phyloP scores from a whole-genome alignment of 1,140 invertebrate genomes.

The Dreissena rostriformis region DNA sequence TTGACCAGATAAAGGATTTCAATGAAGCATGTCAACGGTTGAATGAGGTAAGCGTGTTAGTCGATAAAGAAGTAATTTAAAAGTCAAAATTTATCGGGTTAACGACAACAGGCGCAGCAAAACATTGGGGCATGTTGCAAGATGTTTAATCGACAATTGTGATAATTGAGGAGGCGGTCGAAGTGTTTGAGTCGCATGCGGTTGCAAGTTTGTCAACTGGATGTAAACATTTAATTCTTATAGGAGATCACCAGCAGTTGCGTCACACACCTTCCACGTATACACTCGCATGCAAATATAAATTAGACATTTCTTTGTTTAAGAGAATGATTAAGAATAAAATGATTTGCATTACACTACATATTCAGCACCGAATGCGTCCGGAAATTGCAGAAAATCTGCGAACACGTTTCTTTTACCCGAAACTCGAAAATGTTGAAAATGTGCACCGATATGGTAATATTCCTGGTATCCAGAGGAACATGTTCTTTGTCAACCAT shows the following conservation, averaged over 20 bases:
- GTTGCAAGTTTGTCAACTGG: conserved; percentile 83
- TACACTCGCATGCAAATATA: conserved; percentile 77
- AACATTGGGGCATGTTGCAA: no score
- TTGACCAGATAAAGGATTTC: conserved; percentile 44
- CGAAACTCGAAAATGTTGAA: conserved; percentile 73
- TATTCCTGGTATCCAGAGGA: conserved; percentile 77
- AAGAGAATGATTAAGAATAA: conserved; percentile 79
- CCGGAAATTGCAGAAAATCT: conserved; percentile 80
- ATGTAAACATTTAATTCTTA: conserved; percentile 91
- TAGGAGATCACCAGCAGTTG: conserved; percentile 87
- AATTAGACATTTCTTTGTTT: conserved; percentile 80
- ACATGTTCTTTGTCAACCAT: conserved; percentile 81
- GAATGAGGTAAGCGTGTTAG: conserved; percentile 59
- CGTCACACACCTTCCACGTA: conserved; percentile 80
- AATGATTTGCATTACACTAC: conserved; percentile 73
- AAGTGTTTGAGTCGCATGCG: conserved; percentile 78
- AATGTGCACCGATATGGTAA: conserved; percentile 72
- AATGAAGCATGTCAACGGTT: conserved; percentile 49
- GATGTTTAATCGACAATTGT: conserved; percentile 73
- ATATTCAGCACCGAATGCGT: conserved; percentile 70
- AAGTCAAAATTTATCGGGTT: conserved; percentile 76
- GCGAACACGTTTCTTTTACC: conserved; percentile 77
- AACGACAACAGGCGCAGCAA: conserved; percentile 79
- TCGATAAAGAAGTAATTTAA: conserved; percentile 70
- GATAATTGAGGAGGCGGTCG: conserved; percentile 80